phyloP scores from a whole-genome alignment of 2,888 invertebrate species.

The Choristoneura rosaceana region DNA sequence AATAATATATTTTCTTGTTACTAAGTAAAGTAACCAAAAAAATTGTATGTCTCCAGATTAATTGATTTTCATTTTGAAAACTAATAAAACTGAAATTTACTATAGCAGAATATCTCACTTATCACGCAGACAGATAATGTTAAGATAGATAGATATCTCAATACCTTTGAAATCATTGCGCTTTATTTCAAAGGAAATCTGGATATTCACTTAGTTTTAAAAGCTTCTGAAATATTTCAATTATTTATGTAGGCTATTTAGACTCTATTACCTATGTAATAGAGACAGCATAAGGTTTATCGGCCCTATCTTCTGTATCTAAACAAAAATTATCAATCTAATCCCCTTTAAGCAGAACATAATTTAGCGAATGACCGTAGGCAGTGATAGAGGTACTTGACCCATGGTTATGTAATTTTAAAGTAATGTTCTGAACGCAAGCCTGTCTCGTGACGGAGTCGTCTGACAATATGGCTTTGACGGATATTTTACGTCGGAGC shows the following conservation, averaged over 20 bases:
- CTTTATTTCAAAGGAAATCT: too few species aligned
- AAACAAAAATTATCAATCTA: background rate
- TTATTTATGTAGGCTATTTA: too few species aligned
- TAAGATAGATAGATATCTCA: too few species aligned
- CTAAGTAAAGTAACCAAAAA: background rate
- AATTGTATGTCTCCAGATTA: background rate
- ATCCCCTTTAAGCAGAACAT: background rate
- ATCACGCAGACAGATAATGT: too few species aligned
- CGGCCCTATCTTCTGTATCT: too few species aligned
- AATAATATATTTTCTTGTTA: constrained; percentile 17
- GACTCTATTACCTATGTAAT: too few species aligned
- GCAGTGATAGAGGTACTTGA: constrained; percentile 24
- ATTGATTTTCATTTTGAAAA: constrained; percentile 2
- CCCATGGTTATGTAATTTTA: constrained; percentile 30
- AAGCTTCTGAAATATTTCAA: too few species aligned
- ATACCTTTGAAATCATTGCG: too few species aligned
- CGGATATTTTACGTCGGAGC: constrained; percentile 7
- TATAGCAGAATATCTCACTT: background rate
- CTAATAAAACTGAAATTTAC: background rate
- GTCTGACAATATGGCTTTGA: constrained; percentile 5
- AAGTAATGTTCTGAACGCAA: constrained; percentile 1
- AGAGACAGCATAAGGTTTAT: too few species aligned
- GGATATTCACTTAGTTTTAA: too few species aligned
- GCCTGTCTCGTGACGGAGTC: constrained; percentile 9
- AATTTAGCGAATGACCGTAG: constrained; percentile 5